Base-by-base conservation (phyloP, 2,888 invertebrate species). In the Terebella lapidaria region DNA sequence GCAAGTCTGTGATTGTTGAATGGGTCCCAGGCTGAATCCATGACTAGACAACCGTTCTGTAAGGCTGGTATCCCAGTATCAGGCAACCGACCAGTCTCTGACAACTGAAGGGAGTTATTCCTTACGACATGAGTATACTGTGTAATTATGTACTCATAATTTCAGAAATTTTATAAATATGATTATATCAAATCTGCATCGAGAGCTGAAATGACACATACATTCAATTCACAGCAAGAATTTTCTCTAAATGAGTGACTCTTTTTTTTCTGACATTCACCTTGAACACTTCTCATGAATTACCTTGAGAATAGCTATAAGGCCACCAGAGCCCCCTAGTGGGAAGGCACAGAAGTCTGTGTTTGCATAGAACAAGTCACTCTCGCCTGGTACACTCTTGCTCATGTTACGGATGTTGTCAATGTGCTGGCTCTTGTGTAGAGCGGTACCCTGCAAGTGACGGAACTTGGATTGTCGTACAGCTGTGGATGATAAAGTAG, bases 21-120 rank as follows among this genome's bases (percentile, higher is more conserved):
- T 1, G 95, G 95, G 84, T 95, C 94, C 91, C 92, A 96, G 60
- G 88, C 87, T 82, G 95, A 92, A 82, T 96, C 96, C 86, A 91
- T 89, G 42, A 94, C 87, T 71, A 88, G 89, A 69, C 88, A 89
- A 57, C 92, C 90, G 81, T 95, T 93, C 62, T 94, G 89, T 70
- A 96, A 82, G n/a, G 92, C 90, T 35, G 91, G 90, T 70, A 87
- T 88, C 27, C 89, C 91, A 63, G 89, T 90, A 73, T 92, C 90
- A 1, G 89, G 87, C 57, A 90, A 81, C 67, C 90, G 87, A 5
- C 89, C 90, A 0, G 89, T 86, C 73, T 88, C 87, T 24, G 86
- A 87, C 57, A 54, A 4, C 46, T 56, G 24, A 15, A 22, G 20
- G 22, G 5, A 49, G n/a, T n/a, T n/a, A n/a, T n/a, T n/a, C n/a